Percentiles rank a stretch among this genome's conserved stretches.
Evolutionary conservation across 92 coral and sea anemone species (phyloP).

Genomic region (Phenganax marumi): DNA sequence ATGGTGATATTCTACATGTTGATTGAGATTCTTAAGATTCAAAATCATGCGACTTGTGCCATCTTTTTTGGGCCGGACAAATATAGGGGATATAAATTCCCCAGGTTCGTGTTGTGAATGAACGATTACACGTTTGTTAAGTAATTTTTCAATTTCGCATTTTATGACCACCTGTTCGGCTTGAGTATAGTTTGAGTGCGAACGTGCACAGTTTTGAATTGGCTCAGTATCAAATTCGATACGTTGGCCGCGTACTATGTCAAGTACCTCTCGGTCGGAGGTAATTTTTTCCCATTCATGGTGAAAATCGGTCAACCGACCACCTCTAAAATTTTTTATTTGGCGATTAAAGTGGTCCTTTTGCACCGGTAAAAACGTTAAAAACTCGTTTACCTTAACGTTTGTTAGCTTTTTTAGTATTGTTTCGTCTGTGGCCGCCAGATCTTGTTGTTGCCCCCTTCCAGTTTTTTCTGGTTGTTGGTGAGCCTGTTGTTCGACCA

Average conservation of each 20-base stretch:
- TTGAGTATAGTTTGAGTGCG: background rate
- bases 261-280: constrained; percentile 1
- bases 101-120: constrained; percentile 3
- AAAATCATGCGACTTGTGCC: constrained; percentile 16
- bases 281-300: constrained; percentile 13
- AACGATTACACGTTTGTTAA: background rate
- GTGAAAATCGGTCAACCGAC: background rate
- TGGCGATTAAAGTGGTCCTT: background rate
- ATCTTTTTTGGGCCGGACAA: constrained; percentile 4
- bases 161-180: background rate
- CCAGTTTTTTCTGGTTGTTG: constrained; percentile 7
- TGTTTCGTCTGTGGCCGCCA: background rate
- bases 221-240: background rate
- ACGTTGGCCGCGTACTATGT: background rate
- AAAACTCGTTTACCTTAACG: constrained; percentile 11
- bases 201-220: background rate
- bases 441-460: constrained; percentile 1
- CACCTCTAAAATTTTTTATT: background rate
- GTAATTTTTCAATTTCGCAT: background rate
- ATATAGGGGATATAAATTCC: background rate
- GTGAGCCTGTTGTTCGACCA: background rate
- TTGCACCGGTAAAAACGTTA: background rate
- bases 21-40: no score
- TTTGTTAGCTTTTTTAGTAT: background rate
- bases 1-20: no score